These are phyloP conservation scores for Drosophila sucinea DNA, from an alignment of 1,140 invertebrate genomes.

Conservation along the genomic window DNA sequence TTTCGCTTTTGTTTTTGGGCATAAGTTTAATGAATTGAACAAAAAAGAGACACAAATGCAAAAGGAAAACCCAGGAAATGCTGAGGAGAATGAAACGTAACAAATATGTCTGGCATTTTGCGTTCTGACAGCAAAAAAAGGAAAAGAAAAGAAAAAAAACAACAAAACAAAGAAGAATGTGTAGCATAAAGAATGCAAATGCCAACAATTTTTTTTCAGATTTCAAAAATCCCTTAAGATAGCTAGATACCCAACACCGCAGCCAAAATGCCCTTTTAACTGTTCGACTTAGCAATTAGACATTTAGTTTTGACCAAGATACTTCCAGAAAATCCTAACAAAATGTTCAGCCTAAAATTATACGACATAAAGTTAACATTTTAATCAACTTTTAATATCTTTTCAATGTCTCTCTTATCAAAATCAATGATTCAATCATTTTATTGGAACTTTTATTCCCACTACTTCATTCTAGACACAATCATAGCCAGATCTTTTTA, in stretches of 20 bases:
- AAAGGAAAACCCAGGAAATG: conserved; percentile 9
- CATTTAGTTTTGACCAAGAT: too few relatives aligned
- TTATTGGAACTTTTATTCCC: too few relatives aligned
- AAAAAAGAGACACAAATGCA: not conserved
- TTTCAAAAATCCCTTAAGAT: not conserved
- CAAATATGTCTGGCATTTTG: conserved; percentile 16
- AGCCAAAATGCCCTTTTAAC: not conserved
- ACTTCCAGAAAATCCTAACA: too few relatives aligned
- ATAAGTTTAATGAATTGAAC: conserved; percentile 22
- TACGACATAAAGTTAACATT: too few relatives aligned
- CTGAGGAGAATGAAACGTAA: not conserved
- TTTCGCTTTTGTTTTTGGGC: conserved; percentile 5
- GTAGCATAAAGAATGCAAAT: conserved; percentile 7
- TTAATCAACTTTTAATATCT: too few relatives aligned
- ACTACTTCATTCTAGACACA: too few relatives aligned
- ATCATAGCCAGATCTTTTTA: too few relatives aligned
- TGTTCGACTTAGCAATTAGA: too few relatives aligned
- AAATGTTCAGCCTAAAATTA: too few relatives aligned
- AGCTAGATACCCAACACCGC: not conserved
- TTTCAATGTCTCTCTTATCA: too few relatives aligned
- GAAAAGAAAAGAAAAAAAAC: not conserved
- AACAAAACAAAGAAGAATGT: not conserved
- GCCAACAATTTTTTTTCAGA: conserved; percentile 1
- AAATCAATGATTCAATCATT: too few relatives aligned
- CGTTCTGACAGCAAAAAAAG: not conserved